A percentile compares a stretch with the other conserved stretches of the same genome.
phyloP scores from a whole-genome alignment of 2,888 invertebrate species.

The Tromatobia lineatoria region DNA sequence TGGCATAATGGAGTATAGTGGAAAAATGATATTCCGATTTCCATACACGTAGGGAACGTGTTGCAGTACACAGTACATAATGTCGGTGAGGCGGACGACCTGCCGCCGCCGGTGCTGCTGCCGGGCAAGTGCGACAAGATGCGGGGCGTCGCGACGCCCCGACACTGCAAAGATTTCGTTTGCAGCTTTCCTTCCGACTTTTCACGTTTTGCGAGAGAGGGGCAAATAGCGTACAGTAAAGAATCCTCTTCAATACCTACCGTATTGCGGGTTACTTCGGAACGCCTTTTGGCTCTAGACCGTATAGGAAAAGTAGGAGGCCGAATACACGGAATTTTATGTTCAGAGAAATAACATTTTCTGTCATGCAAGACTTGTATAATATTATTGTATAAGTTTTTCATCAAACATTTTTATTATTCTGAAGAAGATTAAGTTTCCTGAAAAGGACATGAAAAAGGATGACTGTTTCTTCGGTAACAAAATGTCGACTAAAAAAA shows the following conservation, averaged over 20 bases:
- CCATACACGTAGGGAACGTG: conserved; percentile 63
- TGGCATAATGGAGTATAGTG: conserved; percentile 69
- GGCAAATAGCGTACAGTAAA: conserved; percentile 34
- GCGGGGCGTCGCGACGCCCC: conserved; percentile 48
- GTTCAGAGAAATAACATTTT: not conserved
- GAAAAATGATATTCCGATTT: conserved; percentile 61
- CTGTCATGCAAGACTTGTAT: not conserved
- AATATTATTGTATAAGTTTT: not conserved
- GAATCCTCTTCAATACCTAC: conserved; percentile 1
- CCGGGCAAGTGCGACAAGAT: conserved; percentile 24
- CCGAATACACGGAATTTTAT: not conserved
- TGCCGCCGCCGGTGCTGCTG: not conserved
- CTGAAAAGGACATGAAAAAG: too few relatives aligned
- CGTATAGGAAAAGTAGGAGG: not conserved
- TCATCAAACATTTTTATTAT: not conserved
- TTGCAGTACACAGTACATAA: conserved; percentile 47
- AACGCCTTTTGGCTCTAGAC: not conserved
- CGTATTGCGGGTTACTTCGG: not conserved
- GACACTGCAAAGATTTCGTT: conserved; percentile 44
- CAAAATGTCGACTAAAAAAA: too few relatives aligned
- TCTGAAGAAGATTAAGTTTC: not conserved
- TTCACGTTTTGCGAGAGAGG: conserved; percentile 45
- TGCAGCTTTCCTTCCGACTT: conserved; percentile 61
- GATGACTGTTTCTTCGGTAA: too few relatives aligned
- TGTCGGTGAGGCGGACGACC: conserved; percentile 51